Conservation (phyloP, 2,113 vertebrate genomes). For the Numenius arquata region DNA sequence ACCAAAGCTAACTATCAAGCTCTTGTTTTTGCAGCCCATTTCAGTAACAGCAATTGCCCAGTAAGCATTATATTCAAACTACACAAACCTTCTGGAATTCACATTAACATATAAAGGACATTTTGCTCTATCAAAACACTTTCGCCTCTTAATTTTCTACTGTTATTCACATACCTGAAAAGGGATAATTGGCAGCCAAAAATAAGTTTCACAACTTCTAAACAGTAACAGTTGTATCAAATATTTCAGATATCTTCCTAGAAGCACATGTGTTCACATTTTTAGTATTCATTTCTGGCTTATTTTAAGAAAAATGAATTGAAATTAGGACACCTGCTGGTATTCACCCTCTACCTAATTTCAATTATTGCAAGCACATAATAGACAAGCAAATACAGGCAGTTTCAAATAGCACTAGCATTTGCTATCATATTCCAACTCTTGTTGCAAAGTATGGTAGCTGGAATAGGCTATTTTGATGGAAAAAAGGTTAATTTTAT, state of each 20-base stretch:
- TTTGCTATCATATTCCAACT: not conserved
- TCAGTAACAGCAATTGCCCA: slow-evolving; percentile 22
- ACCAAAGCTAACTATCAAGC: slow-evolving; percentile 28
- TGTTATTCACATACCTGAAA: not conserved
- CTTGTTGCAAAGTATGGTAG: not conserved
- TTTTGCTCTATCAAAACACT: slow-evolving; percentile 1
- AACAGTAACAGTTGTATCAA: not conserved
- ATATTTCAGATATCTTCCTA: not conserved
- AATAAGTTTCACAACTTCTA: not conserved
- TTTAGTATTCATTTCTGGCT: not conserved
- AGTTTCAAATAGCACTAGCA: not conserved
- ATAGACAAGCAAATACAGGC: slow-evolving; percentile 10
- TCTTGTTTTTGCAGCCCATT: slow-evolving; percentile 42
- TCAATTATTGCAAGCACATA: not conserved
- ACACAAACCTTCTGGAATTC: slow-evolving; percentile 17
- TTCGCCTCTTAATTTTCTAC: not conserved
- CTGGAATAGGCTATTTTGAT: slow-evolving; percentile 18
- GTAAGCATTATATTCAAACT: not conserved
- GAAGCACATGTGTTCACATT: not conserved
- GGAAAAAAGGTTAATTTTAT: not conserved
- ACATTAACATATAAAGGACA: slow-evolving; percentile 29
- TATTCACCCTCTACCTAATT: slow-evolving; percentile 23
- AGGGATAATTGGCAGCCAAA: not conserved
- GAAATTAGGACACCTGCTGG: not conserved
- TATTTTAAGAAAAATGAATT: not conserved